These are phyloP conservation scores for Argya squamiceps DNA, from an alignment of 2,797 vertebrate species.

Conservation along the genomic window DNA sequence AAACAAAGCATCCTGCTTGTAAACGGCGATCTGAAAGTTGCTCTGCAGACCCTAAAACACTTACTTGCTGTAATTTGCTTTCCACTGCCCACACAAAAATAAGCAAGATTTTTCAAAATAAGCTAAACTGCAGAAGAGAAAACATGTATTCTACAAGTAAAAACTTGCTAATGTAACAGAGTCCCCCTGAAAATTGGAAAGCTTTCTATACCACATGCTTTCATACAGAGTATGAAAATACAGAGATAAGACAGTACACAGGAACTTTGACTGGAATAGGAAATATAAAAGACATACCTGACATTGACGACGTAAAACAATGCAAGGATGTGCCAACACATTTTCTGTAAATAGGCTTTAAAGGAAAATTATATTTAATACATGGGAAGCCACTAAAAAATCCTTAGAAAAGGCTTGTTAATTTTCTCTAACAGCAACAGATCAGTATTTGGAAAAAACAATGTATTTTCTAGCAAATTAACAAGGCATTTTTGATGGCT, in stretches of 20 bases:
- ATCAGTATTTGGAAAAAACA: not conserved
- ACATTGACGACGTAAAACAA: slow-evolving; percentile 94
- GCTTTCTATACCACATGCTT: not conserved
- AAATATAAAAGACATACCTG: slow-evolving; percentile 81
- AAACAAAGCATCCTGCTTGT: not conserved
- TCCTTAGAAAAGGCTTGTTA: not conserved
- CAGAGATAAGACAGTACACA: not conserved
- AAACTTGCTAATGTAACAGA: not conserved
- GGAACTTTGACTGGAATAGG: not conserved
- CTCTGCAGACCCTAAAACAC: not conserved
- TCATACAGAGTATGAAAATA: not conserved
- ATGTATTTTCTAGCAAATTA: not conserved
- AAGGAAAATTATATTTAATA: slow-evolving; percentile 46
- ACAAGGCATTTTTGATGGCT: not conserved
- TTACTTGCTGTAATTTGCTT: not conserved
- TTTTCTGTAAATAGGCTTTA: slow-evolving; percentile 96
- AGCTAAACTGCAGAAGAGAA: not conserved
- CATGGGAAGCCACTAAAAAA: not conserved
- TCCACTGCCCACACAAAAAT: not conserved
- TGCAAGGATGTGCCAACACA: slow-evolving; percentile 94
- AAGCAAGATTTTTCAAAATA: not conserved
- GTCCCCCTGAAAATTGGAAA: not conserved
- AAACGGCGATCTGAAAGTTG: not conserved
- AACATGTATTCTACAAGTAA: not conserved
- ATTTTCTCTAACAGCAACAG: not conserved